Percentiles rank a stretch among this genome's conserved stretches.
Conservation (phyloP, 2,113 vertebrate species). For the Mustela lutreola region DNA sequence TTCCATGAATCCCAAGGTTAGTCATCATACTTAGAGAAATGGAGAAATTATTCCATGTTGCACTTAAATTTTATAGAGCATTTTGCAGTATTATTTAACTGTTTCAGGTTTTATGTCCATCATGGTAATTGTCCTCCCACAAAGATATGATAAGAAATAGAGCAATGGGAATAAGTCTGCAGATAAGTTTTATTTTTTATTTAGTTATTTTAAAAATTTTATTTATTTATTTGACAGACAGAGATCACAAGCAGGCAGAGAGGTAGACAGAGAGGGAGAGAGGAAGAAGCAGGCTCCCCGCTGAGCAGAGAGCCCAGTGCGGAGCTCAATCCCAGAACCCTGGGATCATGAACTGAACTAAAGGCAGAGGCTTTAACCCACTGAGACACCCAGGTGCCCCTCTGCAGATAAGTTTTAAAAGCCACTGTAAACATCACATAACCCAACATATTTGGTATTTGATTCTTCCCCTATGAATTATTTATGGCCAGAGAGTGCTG, state of each 20-base stretch:
- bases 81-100: constrained; percentile 63
- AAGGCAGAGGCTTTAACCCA: too few relatives aligned
- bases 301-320: too few relatives aligned
- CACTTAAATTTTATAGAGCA: constrained; percentile 68
- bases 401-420: constrained; percentile 68
- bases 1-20: neutral
- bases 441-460: constrained; percentile 64
- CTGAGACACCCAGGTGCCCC: too few relatives aligned
- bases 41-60: constrained; percentile 28
- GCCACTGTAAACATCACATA: constrained; percentile 58
- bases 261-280: too few relatives aligned
- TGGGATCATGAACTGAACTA: too few relatives aligned
- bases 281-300: too few relatives aligned
- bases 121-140: constrained; percentile 56
- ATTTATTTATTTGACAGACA: too few relatives aligned
- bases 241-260: too few relatives aligned
- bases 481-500: constrained; percentile 77
- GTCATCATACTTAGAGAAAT: constrained; percentile 28
- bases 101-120: constrained; percentile 63
- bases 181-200: constrained; percentile 44
- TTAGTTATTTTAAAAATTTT: too few relatives aligned
- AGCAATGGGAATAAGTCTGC: constrained; percentile 18
- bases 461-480: constrained; percentile 70
- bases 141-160: constrained; percentile 39
- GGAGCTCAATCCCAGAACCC: too few relatives aligned